These are phyloP conservation scores for Acrobasis repandana DNA, from an alignment of 2,888 invertebrate species.

Conservation along the genomic window DNA sequence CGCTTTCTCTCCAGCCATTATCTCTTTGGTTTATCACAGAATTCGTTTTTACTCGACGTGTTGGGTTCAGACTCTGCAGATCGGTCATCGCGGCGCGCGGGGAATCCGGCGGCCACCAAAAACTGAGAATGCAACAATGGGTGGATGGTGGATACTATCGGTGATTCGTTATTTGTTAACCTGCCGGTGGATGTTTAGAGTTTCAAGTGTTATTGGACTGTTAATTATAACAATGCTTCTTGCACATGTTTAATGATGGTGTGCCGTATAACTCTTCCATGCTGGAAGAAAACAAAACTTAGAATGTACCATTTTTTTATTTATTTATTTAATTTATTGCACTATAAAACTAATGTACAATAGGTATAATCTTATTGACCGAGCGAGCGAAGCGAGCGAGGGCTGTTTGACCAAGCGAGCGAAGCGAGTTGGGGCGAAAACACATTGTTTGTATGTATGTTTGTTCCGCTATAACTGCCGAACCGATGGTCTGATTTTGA, in stretches of 20 bases:
- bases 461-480: too few species aligned
- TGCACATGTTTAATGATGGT: background rate
- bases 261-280: too few species aligned
- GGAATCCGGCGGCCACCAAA: constrained; percentile 54
- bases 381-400: too few species aligned
- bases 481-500: too few species aligned
- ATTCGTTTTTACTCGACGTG: constrained; percentile 11
- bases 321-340: too few species aligned
- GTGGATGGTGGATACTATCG: constrained; percentile 54
- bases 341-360: too few species aligned
- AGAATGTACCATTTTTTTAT: too few species aligned
- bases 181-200: background rate
- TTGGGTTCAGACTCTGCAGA: background rate
- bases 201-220: constrained; percentile 7
- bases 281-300: too few species aligned
- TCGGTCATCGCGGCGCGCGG: constrained; percentile 28
- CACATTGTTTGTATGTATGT: too few species aligned
- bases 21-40: constrained; percentile 15
- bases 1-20: constrained; percentile 13
- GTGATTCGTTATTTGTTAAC: constrained; percentile 23
- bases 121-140: constrained; percentile 67
- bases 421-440: too few species aligned
- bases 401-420: too few species aligned
- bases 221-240: constrained; percentile 11
- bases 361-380: too few species aligned